phyloP scores from a whole-genome alignment of 2,888 invertebrate species.

The Herminia tarsipennalis region DNA sequence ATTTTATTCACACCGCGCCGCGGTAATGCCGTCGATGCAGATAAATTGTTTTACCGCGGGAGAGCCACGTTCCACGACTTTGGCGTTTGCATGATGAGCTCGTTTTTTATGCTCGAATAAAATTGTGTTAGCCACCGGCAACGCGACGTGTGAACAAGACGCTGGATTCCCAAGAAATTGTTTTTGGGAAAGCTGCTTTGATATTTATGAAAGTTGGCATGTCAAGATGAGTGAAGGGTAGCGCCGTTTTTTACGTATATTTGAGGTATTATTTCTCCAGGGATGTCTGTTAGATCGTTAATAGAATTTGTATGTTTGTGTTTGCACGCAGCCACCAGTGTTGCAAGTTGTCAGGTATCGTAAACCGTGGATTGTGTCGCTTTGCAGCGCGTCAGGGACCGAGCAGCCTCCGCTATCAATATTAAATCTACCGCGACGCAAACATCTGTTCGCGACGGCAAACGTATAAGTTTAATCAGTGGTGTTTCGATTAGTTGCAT shows the following conservation, averaged over 20 bases:
- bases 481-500: constrained; percentile 59
- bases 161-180: constrained; percentile 76
- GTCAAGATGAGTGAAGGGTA: constrained; percentile 73
- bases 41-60: constrained; percentile 85
- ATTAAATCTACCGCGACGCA: constrained; percentile 65
- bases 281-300: constrained; percentile 23
- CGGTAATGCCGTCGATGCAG: constrained; percentile 85
- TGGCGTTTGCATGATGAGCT: constrained; percentile 85
- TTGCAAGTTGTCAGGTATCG: constrained; percentile 44
- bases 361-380: constrained; percentile 41
- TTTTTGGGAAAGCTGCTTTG: constrained; percentile 77
- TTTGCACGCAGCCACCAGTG: constrained; percentile 44
- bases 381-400: constrained; percentile 32
- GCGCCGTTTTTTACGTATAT: constrained; percentile 54
- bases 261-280: constrained; percentile 43
- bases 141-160: constrained; percentile 74
- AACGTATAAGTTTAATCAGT: constrained; percentile 64
- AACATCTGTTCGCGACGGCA: constrained; percentile 58
- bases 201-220: constrained; percentile 82
- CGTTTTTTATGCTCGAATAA: constrained; percentile 85
- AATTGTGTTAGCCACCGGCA: constrained; percentile 80
- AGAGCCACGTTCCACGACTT: constrained; percentile 79
- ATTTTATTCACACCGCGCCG: constrained; percentile 83
- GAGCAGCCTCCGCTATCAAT: constrained; percentile 64
- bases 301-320: constrained; percentile 15